These are phyloP conservation scores for Montipora capricornis DNA, from an alignment of 64 coral and sea anemone species.

Conservation along the genomic window DNA sequence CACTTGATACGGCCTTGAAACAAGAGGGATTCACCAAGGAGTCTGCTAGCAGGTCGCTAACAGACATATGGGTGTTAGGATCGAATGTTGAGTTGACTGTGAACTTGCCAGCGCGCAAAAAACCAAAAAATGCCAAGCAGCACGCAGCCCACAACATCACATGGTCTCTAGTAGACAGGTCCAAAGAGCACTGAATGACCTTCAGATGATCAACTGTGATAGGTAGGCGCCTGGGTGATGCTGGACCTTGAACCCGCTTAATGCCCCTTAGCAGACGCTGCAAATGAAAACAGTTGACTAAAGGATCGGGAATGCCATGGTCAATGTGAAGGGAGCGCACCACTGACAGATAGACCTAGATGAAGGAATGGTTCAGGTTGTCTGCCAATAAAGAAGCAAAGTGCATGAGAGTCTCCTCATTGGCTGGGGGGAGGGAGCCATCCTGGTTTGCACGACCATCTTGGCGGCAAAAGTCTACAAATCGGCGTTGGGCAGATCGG, in stretches of 20 bases:
- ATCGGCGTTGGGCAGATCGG: not conserved
- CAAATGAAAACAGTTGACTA: not conserved
- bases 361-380: not conserved
- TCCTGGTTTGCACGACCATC: not conserved
- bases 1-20: too few species aligned
- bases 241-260: not conserved
- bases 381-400: not conserved
- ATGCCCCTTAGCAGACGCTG: slow-evolving; percentile 12
- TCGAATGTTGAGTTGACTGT: too few species aligned
- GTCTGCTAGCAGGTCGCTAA: too few species aligned
- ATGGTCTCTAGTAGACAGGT: too few species aligned
- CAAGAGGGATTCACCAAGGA: too few species aligned
- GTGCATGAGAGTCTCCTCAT: slow-evolving; percentile 12
- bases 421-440: not conserved
- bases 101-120: too few species aligned
- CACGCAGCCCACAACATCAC: too few species aligned
- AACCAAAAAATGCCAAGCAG: too few species aligned
- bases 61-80: too few species aligned
- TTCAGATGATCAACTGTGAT: too few species aligned
- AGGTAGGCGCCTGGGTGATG: not conserved
- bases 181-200: too few species aligned
- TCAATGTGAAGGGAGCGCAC: not conserved
- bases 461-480: not conserved
- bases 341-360: slow-evolving; percentile 13
- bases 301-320: not conserved